A percentile compares a stretch with the other conserved stretches of the same genome.
Conservation (phyloP, 2,888 invertebrate species). For the Listrodromus nycthemerus region DNA sequence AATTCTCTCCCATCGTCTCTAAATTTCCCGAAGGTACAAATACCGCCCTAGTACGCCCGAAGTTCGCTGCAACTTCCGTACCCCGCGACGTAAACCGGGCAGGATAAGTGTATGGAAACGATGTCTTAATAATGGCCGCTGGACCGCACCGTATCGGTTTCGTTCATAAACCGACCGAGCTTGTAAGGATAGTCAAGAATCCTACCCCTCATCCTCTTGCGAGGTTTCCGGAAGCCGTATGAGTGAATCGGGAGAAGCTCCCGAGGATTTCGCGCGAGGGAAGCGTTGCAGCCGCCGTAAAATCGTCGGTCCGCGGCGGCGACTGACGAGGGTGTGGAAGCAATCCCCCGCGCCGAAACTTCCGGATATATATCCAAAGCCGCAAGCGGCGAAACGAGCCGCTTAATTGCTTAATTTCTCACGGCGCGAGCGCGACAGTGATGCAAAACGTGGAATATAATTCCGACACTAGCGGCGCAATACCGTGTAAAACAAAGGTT, state of each 20-base stretch:
- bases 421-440: constrained; percentile 68
- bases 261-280: background rate
- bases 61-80: constrained; percentile 21
- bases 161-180: constrained; percentile 36
- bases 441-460: constrained; percentile 31
- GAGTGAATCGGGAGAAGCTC: background rate
- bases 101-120: constrained; percentile 17
- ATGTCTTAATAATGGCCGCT: constrained; percentile 65
- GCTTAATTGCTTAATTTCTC: constrained; percentile 83
- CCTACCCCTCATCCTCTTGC: constrained; percentile 1
- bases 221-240: constrained; percentile 32
- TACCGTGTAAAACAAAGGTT: constrained; percentile 78
- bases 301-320: background rate
- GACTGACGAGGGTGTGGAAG: constrained; percentile 6
- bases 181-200: constrained; percentile 17
- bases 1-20: background rate
- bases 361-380: constrained; percentile 52
- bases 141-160: constrained; percentile 51
- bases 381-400: constrained; percentile 56
- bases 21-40: constrained; percentile 8
- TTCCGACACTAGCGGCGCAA: constrained; percentile 24
- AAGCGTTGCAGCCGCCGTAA: background rate
- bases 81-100: constrained; percentile 1
- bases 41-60: background rate
- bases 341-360: constrained; percentile 41